A percentile compares a stretch with the other conserved stretches of the same genome.
phyloP scores from a whole-genome alignment of 2,797 vertebrate species.

The Discoglossus pictus region DNA sequence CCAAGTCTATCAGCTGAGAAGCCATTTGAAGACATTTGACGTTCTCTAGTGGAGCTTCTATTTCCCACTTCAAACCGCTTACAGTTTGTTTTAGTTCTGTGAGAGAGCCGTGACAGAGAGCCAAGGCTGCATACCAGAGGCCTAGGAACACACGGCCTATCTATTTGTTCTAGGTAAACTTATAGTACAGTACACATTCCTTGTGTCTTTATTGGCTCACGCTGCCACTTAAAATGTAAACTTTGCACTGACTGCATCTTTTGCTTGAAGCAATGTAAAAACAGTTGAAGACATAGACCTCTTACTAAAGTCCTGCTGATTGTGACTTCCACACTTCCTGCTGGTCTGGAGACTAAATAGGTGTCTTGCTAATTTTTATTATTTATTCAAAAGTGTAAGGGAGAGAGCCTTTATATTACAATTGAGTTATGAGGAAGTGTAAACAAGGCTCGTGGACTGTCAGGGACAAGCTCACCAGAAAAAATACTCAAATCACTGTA shows the following conservation, averaged over 20 bases:
- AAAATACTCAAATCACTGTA: too few species aligned
- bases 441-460: too few species aligned
- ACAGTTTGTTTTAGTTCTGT: constrained; percentile 50
- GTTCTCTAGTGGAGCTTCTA: constrained; percentile 58
- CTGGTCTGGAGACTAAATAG: too few species aligned
- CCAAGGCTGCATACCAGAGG: constrained; percentile 63
- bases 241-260: constrained; percentile 34
- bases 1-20: too few species aligned
- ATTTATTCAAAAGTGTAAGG: too few species aligned
- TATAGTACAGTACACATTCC: constrained; percentile 59
- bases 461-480: too few species aligned
- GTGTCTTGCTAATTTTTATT: too few species aligned
- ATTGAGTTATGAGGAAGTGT: too few species aligned
- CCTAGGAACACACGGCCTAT: constrained; percentile 66
- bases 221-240: constrained; percentile 60
- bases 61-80: constrained; percentile 52
- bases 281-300: too few species aligned
- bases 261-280: constrained; percentile 16
- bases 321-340: too few species aligned
- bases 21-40: constrained; percentile 47
- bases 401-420: too few species aligned
- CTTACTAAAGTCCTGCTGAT: too few species aligned
- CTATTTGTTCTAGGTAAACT: constrained; percentile 59
- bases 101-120: constrained; percentile 54
- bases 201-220: constrained; percentile 54